These are phyloP conservation scores for Rosalia funebris DNA, from an alignment of 2,888 invertebrate species.

Conservation along the genomic window DNA sequence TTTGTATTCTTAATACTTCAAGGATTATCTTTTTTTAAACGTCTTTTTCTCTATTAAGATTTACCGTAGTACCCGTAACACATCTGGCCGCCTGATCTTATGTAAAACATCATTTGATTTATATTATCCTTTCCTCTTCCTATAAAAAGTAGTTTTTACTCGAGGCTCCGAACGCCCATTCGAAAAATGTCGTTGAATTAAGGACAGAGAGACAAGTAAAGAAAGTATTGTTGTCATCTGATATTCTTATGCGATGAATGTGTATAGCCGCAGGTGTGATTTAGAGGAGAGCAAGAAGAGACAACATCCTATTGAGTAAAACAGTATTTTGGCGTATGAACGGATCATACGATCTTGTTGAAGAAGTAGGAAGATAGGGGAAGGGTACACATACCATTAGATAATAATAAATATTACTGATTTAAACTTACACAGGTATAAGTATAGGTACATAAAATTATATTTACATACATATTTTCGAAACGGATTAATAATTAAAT, in stretches of 20 bases:
- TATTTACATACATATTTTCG: no score
- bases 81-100: background rate
- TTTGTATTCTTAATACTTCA: background rate
- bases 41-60: constrained; percentile 1
- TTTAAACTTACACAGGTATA: no score
- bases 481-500: no score
- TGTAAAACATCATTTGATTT: constrained; percentile 21
- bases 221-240: constrained; percentile 27
- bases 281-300: constrained; percentile 17
- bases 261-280: constrained; percentile 28
- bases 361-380: constrained; percentile 16
- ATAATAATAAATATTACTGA: no score
- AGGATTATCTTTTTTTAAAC: background rate
- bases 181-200: constrained; percentile 25
- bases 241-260: constrained; percentile 19
- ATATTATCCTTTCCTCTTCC: constrained; percentile 18
- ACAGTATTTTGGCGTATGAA: constrained; percentile 9
- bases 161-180: constrained; percentile 5
- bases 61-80: constrained; percentile 3
- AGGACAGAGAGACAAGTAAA: constrained; percentile 27
- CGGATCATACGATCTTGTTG: constrained; percentile 4
- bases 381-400: background rate
- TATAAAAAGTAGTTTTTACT: constrained; percentile 22
- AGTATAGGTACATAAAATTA: no score
- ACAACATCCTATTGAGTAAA: constrained; percentile 12